Conservation (phyloP, 2,797 vertebrate species). For the Acanthornis magna region DNA sequence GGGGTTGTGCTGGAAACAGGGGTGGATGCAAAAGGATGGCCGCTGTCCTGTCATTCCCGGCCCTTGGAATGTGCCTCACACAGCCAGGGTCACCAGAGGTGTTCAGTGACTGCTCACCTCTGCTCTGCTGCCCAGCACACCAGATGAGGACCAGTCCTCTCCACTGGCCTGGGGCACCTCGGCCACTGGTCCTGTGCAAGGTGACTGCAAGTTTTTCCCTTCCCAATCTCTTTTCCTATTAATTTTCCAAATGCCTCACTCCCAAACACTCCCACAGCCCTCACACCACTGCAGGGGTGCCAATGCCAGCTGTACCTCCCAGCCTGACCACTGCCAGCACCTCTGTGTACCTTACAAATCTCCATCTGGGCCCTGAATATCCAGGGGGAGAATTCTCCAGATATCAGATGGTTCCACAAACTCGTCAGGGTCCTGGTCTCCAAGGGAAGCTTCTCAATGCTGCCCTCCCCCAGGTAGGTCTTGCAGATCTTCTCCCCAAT, state of each 20-base stretch:
- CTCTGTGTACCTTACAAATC: constrained; percentile 71
- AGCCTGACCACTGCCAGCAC: not conserved
- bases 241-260: not conserved
- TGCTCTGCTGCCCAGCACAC: not conserved
- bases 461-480: constrained; percentile 61
- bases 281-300: not conserved
- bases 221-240: not conserved
- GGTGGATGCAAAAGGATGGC: not conserved
- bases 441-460: constrained; percentile 45
- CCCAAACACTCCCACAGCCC: not conserved
- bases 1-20: not conserved
- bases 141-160: not conserved
- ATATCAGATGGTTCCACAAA: constrained; percentile 55
- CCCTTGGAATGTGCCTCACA: not conserved
- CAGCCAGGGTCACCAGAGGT: not conserved
- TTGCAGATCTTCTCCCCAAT: constrained; percentile 66
- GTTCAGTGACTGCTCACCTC: not conserved
- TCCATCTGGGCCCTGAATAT: constrained; percentile 72
- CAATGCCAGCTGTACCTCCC: not conserved
- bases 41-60: not conserved
- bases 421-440: constrained; percentile 45
- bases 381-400: constrained; percentile 70
- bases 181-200: no score
- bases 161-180: not conserved
- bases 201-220: no score